phyloP scores from a whole-genome alignment of 1,140 invertebrate species.

The Zaprionus gabonicus region DNA sequence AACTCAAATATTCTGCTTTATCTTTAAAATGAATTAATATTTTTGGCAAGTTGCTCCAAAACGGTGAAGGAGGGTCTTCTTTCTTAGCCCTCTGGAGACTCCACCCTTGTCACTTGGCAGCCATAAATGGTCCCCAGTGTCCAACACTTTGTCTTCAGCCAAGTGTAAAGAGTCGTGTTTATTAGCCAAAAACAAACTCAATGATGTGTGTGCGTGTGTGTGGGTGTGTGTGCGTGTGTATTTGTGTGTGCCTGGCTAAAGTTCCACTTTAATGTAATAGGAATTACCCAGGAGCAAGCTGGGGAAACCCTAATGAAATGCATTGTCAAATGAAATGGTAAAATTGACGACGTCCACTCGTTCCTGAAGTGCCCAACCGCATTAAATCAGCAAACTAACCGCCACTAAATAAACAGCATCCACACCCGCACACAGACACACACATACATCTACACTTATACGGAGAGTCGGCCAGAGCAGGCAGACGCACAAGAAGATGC shows the following conservation, averaged over 20 bases:
- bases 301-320: constrained; percentile 72
- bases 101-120: not conserved
- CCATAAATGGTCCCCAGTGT: constrained; percentile 29
- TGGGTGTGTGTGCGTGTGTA: not conserved
- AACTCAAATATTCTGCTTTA: not conserved
- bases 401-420: constrained; percentile 72
- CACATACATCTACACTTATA: not conserved
- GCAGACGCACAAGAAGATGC: constrained; percentile 20
- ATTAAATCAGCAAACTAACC: constrained; percentile 82
- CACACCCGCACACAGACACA: constrained; percentile 19
- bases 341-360: constrained; percentile 80
- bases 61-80: no score
- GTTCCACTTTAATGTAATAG: constrained; percentile 75
- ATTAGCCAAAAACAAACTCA: constrained; percentile 70
- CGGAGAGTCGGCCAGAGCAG: constrained; percentile 6
- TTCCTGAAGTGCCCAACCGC: constrained; percentile 73
- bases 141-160: constrained; percentile 56
- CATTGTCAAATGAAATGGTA: constrained; percentile 83
- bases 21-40: not conserved
- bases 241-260: constrained; percentile 26
- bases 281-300: constrained; percentile 41
- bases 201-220: not conserved
- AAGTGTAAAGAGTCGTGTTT: constrained; percentile 76
- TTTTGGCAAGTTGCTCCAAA: no score
- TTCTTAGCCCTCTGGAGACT: not conserved